These are phyloP conservation scores for Xiphorhynchus elegans DNA, from an alignment of 2,113 vertebrate genomes.

Conservation along the genomic window DNA sequence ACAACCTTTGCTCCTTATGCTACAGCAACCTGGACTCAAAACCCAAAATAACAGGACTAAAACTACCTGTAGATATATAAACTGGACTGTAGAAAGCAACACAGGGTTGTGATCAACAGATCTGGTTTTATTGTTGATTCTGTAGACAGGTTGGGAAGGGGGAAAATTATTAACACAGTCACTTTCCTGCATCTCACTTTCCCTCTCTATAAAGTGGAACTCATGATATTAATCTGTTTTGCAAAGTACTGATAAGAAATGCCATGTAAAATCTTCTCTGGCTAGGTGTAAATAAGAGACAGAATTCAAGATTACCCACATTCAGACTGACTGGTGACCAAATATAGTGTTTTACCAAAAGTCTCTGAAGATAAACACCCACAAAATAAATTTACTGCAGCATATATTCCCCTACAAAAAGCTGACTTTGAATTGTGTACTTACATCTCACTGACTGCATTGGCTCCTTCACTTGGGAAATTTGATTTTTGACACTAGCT, in stretches of 20 bases:
- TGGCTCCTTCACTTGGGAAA: neutral
- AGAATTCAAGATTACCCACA: neutral
- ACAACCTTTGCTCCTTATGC: neutral
- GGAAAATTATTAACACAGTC: neutral
- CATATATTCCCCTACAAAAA: neutral
- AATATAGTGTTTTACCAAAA: neutral
- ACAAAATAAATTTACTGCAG: neutral
- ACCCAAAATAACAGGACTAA: neutral
- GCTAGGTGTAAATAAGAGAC: neutral
- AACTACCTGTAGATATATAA: neutral
- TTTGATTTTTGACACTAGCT: neutral
- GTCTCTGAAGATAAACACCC: neutral
- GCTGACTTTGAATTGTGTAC: neutral
- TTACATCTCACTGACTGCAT: neutral
- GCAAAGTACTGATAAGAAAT: neutral
- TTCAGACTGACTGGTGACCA: neutral
- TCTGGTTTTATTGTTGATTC: neutral
- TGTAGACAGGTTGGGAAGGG: fast-evolving
- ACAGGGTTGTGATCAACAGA: neutral
- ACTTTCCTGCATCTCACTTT: neutral
- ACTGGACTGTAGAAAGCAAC: neutral
- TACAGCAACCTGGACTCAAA: neutral
- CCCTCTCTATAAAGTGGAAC: neutral
- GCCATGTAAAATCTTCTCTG: neutral
- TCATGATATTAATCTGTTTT: neutral